Base-by-base conservation (phyloP, 2,113 vertebrate species). In the Peromyscus polionotus region DNA sequence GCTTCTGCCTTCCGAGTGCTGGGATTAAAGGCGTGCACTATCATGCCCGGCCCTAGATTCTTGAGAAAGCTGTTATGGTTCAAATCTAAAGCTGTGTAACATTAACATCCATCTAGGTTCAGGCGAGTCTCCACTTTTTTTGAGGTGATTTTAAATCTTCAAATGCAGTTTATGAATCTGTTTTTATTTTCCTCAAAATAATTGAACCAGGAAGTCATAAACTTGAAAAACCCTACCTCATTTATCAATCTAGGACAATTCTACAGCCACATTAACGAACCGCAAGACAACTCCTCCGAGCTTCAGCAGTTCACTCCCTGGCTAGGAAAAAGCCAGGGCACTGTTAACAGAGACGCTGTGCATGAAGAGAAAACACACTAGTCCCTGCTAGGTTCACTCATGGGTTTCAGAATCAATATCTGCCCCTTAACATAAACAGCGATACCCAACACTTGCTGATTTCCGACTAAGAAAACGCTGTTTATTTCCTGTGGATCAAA, bases 361-460 rank as follows among this genome's bases (percentile, higher is more conserved):
- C 13, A 90, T 0, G n/a, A 75, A 93, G 94, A 54, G 8, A 1
- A 28, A 84, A 57, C 5, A 42, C 19, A 65, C 22, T 6, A 28
- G 6, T 20, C 16, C 31, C 14, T 68, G 16, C 28, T 48, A 76
- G 54, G 88, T 77, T 79, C 45, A 79, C n/a, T 61, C 63, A 81
- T 67, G 20, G 57, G 10, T 51, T 89, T 91, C 70, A 92, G n/a
- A 94, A 77, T 89, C 85, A 36, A 39, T 61, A 51, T 54, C 42
- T 89, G 86, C 45, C 12, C 39, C 31, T 79, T 75, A 96, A 94
- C 59, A 96, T 92, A 92, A 45, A n/a, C 59, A 96, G 59, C 68
- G 88, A 45, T 63, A 81, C 11, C 91, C 36, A 83, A 93, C 3
- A 24, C 39, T 28, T 72, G 2, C 48, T 95, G 33, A 77, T 9